Percentiles rank a stretch among this genome's conserved stretches.
These are phyloP conservation scores for Grantiella picta DNA, from an alignment of 2,113 vertebrate genomes.

Conservation along the genomic window DNA sequence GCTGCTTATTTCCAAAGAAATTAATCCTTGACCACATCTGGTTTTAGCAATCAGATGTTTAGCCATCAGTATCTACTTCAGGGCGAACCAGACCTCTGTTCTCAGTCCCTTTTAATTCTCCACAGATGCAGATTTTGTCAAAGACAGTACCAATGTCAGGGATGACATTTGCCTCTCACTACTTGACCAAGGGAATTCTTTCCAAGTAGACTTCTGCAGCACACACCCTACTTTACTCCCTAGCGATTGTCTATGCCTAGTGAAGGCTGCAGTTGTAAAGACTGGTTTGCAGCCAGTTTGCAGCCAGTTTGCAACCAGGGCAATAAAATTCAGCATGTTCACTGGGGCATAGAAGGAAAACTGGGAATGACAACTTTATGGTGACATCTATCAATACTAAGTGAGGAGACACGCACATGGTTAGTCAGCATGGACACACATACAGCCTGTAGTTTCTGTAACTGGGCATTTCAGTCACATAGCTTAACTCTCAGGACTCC, in stretches of 20 bases:
- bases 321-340: not conserved
- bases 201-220: not conserved
- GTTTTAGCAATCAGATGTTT: not conserved
- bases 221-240: not conserved
- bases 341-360: not conserved
- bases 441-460: not conserved
- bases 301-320: not conserved
- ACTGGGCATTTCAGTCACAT: not conserved
- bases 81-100: not conserved
- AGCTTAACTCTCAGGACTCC: not conserved
- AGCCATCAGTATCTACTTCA: not conserved
- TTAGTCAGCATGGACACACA: not conserved
- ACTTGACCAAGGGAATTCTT: not conserved
- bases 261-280: not conserved
- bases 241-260: not conserved
- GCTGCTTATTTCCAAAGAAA: not conserved
- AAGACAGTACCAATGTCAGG: not conserved
- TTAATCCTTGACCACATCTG: not conserved
- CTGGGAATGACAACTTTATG: fast-evolving
- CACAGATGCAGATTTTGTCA: not conserved
- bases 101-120: not conserved
- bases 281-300: not conserved
- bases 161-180: not conserved
- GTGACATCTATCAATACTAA: not conserved
- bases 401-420: not conserved